Conservation (phyloP, 2,113 vertebrate species). For the Percina caprodes region DNA sequence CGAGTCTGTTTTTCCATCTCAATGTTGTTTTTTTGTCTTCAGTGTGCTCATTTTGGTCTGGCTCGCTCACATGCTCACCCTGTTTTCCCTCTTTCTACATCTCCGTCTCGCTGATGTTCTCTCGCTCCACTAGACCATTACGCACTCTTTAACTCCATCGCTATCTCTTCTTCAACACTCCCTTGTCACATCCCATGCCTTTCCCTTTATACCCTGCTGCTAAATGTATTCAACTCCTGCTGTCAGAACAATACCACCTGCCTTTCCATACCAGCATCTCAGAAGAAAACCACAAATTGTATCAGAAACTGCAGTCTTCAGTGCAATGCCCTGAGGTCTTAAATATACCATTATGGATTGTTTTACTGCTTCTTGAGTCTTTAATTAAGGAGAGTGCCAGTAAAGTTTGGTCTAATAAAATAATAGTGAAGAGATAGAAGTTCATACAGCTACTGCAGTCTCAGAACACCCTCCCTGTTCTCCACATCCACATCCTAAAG, state of each 20-base stretch:
- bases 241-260: constrained; percentile 56
- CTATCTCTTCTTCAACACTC: constrained; percentile 47
- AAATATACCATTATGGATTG: not conserved
- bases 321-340: not conserved
- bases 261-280: constrained; percentile 28
- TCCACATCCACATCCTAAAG: constrained; percentile 50
- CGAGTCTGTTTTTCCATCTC: not conserved
- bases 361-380: not conserved
- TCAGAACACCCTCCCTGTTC: constrained; percentile 14
- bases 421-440: constrained; percentile 35
- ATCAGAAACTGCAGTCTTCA: not conserved
- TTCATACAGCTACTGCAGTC: constrained; percentile 48
- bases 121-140: constrained; percentile 67
- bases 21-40: not conserved
- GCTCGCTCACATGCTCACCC: constrained; percentile 33
- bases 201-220: constrained; percentile 56
- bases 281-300: constrained; percentile 11
- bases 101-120: constrained; percentile 43
- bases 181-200: constrained; percentile 45
- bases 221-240: constrained; percentile 49
- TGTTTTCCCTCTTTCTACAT: constrained; percentile 37
- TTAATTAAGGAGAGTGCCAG: not conserved
- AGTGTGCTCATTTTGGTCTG: constrained; percentile 11
- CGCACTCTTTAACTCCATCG: constrained; percentile 53
- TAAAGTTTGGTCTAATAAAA: constrained; percentile 18